These are phyloP conservation scores for Eilema depressum DNA, from an alignment of 2,888 invertebrate genomes.

Conservation along the genomic window DNA sequence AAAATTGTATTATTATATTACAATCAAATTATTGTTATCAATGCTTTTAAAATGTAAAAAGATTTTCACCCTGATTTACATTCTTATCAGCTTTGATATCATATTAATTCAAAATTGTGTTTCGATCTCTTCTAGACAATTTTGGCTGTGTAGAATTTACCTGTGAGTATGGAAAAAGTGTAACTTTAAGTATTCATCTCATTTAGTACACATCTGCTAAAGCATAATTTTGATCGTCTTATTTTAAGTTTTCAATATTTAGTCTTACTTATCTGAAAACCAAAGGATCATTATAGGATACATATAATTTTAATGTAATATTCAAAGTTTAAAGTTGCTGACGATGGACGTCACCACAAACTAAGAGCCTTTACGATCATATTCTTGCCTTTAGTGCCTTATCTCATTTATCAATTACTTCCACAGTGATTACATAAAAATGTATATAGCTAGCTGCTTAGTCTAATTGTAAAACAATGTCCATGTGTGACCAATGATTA, in stretches of 20 bases:
- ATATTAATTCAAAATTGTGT: not conserved
- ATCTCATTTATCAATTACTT: conserved; percentile 5
- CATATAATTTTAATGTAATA: not conserved
- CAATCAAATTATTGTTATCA: not conserved
- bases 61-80: not conserved
- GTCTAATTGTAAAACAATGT: not conserved
- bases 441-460: not conserved
- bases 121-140: not conserved
- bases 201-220: not conserved
- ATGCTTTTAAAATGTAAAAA: not conserved
- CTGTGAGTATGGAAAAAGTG: not conserved
- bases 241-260: not conserved
- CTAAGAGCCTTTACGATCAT: not conserved
- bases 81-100: not conserved
- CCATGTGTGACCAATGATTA: not conserved
- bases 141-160: not conserved
- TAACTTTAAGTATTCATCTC: not conserved
- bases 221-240: not conserved
- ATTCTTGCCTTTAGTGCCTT: not conserved
- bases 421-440: not conserved
- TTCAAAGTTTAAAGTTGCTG: not conserved
- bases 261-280: not conserved
- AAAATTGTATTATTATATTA: not conserved
- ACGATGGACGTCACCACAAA: not conserved
- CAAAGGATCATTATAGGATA: not conserved